Evolutionary conservation across 2,797 vertebrate species (phyloP).

Genomic region (Alca torda): DNA sequence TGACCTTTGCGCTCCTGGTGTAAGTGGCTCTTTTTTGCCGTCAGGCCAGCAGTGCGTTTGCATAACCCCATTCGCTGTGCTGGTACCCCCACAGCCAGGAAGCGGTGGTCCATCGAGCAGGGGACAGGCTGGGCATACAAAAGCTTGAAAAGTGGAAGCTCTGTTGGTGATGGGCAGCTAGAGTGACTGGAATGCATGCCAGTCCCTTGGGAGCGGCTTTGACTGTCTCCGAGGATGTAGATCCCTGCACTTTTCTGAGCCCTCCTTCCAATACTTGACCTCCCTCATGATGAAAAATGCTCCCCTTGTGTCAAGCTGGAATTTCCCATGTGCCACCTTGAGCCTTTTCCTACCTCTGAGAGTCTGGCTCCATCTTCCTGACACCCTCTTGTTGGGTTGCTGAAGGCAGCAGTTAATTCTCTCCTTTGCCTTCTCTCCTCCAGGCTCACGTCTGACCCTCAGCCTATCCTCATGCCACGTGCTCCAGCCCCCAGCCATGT

Average conservation of each 20-base stretch:
- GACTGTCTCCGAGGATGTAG: neutral
- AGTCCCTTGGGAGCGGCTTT: neutral
- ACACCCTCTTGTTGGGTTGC: neutral
- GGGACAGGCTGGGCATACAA: neutral
- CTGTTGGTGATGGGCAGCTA: neutral
- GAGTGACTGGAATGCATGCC: neutral
- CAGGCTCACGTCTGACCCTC: neutral
- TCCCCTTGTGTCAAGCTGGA: neutral
- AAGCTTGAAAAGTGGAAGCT: neutral
- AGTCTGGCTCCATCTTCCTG: neutral
- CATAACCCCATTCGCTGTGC: accelerated
- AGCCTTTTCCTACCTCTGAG: neutral
- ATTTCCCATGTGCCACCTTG: neutral
- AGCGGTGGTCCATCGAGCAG: neutral
- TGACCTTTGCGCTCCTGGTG: neutral
- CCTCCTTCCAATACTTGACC: neutral
- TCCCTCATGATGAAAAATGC: accelerated
- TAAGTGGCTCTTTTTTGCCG: neutral
- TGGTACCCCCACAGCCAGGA: neutral
- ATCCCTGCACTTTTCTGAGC: neutral
- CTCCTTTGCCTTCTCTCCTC: neutral
- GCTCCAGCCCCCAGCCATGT: neutral
- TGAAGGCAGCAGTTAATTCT: neutral
- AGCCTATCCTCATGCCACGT: neutral
- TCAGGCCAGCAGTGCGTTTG: neutral